Percentiles rank a stretch among this genome's conserved stretches.
Conservation (phyloP, 2,113 vertebrate genomes). For the Calonectris borealis region DNA sequence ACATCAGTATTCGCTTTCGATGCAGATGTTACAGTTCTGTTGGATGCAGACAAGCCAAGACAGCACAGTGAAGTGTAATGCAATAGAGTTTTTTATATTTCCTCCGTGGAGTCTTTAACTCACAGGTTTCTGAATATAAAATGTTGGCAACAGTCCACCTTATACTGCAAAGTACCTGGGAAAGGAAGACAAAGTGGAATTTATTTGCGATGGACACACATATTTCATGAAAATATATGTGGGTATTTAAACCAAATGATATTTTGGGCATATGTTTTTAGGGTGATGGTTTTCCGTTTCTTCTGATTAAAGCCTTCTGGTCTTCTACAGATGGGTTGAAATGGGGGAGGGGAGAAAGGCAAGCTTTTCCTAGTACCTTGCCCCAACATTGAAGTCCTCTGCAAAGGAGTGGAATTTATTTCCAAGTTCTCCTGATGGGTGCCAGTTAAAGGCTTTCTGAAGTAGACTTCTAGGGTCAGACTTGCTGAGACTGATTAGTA, state of each 20-base stretch:
- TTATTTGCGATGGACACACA: background rate
- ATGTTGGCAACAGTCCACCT: background rate
- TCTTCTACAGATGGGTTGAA: background rate
- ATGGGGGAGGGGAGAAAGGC: background rate
- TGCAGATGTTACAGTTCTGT: background rate
- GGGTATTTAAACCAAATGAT: background rate
- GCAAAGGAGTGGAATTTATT: background rate
- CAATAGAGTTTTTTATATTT: background rate
- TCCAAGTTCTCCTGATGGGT: background rate
- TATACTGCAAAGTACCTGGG: background rate
- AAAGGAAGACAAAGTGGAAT: background rate
- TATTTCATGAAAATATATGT: background rate
- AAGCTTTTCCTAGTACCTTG: background rate
- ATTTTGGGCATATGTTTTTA: background rate
- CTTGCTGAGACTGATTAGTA: background rate
- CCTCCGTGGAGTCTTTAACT: background rate
- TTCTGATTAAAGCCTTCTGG: background rate
- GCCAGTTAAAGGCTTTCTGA: background rate
- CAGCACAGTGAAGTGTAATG: background rate
- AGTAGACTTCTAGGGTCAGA: background rate
- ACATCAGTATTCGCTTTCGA: accelerated
- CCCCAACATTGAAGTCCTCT: background rate
- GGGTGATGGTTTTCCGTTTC: background rate
- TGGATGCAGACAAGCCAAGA: background rate
- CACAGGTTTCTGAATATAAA: background rate